Conservation (phyloP, 2,888 invertebrate genomes). For the Hecatera dysodea region DNA sequence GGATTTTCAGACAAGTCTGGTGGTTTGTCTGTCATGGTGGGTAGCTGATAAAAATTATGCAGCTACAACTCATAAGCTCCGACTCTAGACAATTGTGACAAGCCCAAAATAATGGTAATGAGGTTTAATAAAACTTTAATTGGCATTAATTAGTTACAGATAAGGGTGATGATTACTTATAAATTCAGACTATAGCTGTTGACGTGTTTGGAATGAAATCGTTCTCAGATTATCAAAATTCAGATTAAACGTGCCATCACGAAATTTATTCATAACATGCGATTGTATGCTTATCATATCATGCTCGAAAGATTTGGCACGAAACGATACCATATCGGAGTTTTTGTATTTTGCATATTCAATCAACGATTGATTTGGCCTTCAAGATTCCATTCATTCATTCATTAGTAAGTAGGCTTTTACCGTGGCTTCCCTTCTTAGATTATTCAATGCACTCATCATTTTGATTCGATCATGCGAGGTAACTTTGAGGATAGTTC, state of each 20-base stretch:
- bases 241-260: constrained; percentile 34
- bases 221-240: constrained; percentile 35
- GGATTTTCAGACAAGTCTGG: no score
- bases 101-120: no score
- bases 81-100: background rate
- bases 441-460: background rate
- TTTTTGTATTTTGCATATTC: constrained; percentile 31
- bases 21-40: no score
- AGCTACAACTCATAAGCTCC: background rate
- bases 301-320: constrained; percentile 39
- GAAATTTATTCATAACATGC: constrained; percentile 22
- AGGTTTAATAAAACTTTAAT: background rate
- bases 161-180: background rate
- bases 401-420: background rate
- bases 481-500: no score
- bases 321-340: constrained; percentile 27
- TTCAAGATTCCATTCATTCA: constrained; percentile 4
- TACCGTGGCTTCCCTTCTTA: background rate
- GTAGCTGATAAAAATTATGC: no score
- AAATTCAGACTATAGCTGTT: background rate
- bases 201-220: constrained; percentile 46
- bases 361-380: constrained; percentile 5
- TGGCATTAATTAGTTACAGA: background rate
- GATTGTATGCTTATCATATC: constrained; percentile 24
- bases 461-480: no score